Evolutionary conservation across 2,888 invertebrate species (phyloP).

Genomic region (Spialia ferax): DNA sequence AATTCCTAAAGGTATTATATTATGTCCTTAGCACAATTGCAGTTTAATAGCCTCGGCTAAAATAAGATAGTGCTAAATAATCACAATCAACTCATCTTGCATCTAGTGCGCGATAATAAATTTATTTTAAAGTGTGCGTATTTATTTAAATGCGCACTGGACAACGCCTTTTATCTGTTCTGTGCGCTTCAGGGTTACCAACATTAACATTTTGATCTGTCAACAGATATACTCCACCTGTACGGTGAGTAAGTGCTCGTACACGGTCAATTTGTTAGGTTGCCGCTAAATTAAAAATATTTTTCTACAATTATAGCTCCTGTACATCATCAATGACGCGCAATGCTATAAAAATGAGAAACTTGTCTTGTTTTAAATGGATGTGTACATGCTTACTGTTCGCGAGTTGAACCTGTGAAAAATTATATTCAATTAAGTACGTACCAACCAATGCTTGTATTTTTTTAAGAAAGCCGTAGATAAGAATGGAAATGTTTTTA

Average conservation of each 20-base stretch:
- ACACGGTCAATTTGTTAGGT: constrained; percentile 31
- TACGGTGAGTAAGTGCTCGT: not conserved
- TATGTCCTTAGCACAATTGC: constrained; percentile 74
- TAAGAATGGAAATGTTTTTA: not conserved
- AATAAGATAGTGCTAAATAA: constrained; percentile 73
- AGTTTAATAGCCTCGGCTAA: constrained; percentile 56
- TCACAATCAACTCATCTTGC: constrained; percentile 62
- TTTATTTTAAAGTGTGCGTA: constrained; percentile 49
- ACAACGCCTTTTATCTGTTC: constrained; percentile 48
- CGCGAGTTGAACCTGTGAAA: constrained; percentile 21
- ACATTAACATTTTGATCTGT: constrained; percentile 41
- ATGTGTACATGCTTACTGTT: constrained; percentile 7
- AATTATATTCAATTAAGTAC: constrained; percentile 11
- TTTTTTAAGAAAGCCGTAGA: not conserved
- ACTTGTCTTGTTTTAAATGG: constrained; percentile 14
- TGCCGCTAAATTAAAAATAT: constrained; percentile 26
- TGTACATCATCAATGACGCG: constrained; percentile 26
- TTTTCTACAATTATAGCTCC: constrained; percentile 20
- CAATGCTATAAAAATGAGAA: constrained; percentile 27
- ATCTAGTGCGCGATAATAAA: constrained; percentile 59
- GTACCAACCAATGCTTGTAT: not conserved
- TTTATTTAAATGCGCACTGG: constrained; percentile 47
- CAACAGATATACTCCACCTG: constrained; percentile 37
- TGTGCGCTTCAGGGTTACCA: constrained; percentile 44
- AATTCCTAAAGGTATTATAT: constrained; percentile 43